Base-by-base conservation (phyloP, 2,113 vertebrate species). In the Tichodroma muraria region DNA sequence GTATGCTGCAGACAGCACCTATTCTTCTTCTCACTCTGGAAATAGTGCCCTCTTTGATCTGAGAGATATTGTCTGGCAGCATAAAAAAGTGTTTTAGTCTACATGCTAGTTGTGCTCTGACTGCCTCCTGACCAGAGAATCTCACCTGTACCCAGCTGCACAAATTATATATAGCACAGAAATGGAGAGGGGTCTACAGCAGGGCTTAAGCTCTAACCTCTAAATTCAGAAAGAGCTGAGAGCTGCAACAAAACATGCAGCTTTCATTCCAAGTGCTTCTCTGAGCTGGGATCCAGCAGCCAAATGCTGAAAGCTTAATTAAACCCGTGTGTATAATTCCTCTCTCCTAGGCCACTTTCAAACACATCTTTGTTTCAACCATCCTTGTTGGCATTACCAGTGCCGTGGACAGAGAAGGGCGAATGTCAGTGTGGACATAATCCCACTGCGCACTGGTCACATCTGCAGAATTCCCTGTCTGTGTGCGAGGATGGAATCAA, bases 1-100 rank as follows among this genome's bases (percentile, higher is more conserved):
- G 68, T 80, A 37, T 50, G 59, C 76, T 76, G 89, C 63, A 95
- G 88, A 63, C 83, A 94, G 69, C 44, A 57, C 11, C 77, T 65
- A 27, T 94, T 94, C 75, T 71, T 87, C 64, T 78, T 73, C 80
- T 78, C 80, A 42, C 52, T 75, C 83, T 85, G 69, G n/a, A 95
- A 96, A 95, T 38, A 24, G 80, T 94, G 83, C 44, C 31, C 77
- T 90, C 86, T 89, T 92, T 94, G 90, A 95, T 81, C 65, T 85
- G 71, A 89, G 63, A 90, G 64, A 52, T 61, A 85, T 15, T 90
- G 80, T 94, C 92, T 93, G 80, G 31, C 80, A 71, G 89, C 95
- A 92, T 65, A 73, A 84, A 89, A 72, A 69, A 80, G 16, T 33
- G 52, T 38, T 61, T 35, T 33, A 66, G 42, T 69, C 42, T 70